A percentile compares a stretch with the other conserved stretches of the same genome.
These are phyloP conservation scores for Corvus moneduloides DNA, from an alignment of 2,113 vertebrate species.

Conservation along the genomic window DNA sequence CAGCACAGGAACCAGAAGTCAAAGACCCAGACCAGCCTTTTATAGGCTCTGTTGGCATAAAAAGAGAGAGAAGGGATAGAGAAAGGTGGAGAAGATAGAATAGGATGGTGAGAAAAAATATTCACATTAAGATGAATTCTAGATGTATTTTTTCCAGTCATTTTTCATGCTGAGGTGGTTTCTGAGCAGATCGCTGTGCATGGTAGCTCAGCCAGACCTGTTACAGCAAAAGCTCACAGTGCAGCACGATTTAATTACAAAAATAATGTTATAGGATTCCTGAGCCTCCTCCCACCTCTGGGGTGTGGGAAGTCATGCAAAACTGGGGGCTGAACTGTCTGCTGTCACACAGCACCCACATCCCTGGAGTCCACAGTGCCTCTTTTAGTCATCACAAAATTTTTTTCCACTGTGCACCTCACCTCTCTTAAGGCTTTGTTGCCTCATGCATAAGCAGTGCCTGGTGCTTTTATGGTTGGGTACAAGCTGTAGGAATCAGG, in stretches of 20 bases:
- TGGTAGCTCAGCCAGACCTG: not conserved
- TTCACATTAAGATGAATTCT: not conserved
- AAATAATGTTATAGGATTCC: not conserved
- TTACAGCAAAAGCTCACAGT: not conserved
- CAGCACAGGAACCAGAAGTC: not conserved
- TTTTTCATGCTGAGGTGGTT: not conserved
- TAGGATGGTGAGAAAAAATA: not conserved
- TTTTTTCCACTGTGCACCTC: not conserved
- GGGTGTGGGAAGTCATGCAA: not conserved
- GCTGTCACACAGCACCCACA: fast-evolving
- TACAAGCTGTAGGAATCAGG: not conserved
- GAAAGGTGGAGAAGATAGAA: not conserved
- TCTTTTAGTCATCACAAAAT: not conserved
- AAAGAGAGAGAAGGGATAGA: not conserved
- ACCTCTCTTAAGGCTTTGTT: not conserved
- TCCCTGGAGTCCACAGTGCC: not conserved
- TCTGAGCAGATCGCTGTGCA: not conserved
- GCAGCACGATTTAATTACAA: not conserved
- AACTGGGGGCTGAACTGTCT: not conserved
- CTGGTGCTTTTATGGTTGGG: not conserved
- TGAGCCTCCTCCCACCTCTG: not conserved
- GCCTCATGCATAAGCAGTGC: not conserved
- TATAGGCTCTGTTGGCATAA: not conserved
- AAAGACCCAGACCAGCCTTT: not conserved
- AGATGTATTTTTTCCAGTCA: not conserved